These are phyloP conservation scores for Dasyurus viverrinus DNA, from an alignment of 2,113 vertebrate genomes.

Conservation along the genomic window DNA sequence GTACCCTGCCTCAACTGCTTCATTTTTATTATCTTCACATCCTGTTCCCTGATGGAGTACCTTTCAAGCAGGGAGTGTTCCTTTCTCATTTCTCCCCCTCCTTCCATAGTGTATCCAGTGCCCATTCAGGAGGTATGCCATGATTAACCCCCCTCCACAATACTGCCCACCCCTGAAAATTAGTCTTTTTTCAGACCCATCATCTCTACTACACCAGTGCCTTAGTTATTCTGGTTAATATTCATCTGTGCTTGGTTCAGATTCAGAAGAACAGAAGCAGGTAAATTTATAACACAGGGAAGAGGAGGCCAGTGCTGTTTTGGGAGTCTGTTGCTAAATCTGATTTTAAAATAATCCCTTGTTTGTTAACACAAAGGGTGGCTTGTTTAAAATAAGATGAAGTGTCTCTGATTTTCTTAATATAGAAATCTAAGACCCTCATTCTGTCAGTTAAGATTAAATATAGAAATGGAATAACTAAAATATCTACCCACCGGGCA, in stretches of 20 bases:
- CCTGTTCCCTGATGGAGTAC: background rate
- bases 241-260: background rate
- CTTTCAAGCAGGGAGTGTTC: background rate
- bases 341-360: constrained; percentile 18
- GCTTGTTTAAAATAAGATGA: constrained; percentile 30
- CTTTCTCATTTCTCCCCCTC: background rate
- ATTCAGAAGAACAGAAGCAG: background rate
- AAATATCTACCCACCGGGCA: constrained; percentile 11
- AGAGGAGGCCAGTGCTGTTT: background rate
- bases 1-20: background rate
- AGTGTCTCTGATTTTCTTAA: constrained; percentile 63
- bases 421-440: constrained; percentile 63
- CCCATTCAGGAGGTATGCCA: background rate
- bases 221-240: background rate
- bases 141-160: background rate
- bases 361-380: constrained; percentile 8
- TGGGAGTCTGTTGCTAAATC: background rate
- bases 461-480: constrained; percentile 68
- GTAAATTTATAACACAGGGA: background rate
- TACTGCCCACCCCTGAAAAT: background rate
- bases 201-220: background rate
- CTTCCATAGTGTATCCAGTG: too few species aligned
- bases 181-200: background rate
- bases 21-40: background rate
- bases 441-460: constrained; percentile 56